Evolutionary conservation across 2,113 vertebrate genomes (phyloP).

Genomic region (Pachyramphus minor): DNA sequence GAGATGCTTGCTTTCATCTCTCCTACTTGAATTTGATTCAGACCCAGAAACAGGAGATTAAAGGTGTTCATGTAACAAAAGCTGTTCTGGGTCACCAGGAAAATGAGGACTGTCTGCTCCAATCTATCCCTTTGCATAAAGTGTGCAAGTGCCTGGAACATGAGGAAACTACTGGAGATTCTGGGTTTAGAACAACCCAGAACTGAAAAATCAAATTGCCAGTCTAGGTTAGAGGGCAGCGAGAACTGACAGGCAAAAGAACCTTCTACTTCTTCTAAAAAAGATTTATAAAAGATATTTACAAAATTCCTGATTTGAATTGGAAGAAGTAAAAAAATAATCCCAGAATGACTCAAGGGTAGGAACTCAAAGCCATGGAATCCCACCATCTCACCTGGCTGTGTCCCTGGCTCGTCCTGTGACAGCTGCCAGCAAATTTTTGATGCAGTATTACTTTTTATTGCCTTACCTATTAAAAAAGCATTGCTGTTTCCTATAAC

Average conservation of each 20-base stretch:
- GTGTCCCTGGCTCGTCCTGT: background rate
- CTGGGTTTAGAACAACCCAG: background rate
- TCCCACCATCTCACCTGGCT: background rate
- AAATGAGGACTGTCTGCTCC: constrained; percentile 47
- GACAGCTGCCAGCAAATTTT: background rate
- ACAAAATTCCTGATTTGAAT: background rate
- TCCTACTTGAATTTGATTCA: constrained; percentile 38
- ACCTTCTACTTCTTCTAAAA: background rate
- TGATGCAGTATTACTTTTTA: background rate
- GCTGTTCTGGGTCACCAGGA: constrained; percentile 44
- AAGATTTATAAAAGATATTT: background rate
- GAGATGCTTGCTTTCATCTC: constrained; percentile 49
- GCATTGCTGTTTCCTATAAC: background rate
- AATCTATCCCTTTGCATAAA: background rate
- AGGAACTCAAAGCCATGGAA: background rate
- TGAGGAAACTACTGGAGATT: background rate
- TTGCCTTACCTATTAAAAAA: background rate
- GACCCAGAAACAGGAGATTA: constrained; percentile 52
- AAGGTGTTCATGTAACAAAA: constrained; percentile 38
- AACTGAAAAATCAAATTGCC: background rate
- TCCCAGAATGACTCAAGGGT: background rate
- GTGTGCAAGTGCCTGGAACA: background rate
- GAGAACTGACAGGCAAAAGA: background rate
- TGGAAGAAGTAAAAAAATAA: background rate
- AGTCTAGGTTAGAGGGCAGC: background rate